These are phyloP conservation scores for Odontamblyopus rebecca DNA, from an alignment of 2,797 vertebrate species.

Conservation along the genomic window DNA sequence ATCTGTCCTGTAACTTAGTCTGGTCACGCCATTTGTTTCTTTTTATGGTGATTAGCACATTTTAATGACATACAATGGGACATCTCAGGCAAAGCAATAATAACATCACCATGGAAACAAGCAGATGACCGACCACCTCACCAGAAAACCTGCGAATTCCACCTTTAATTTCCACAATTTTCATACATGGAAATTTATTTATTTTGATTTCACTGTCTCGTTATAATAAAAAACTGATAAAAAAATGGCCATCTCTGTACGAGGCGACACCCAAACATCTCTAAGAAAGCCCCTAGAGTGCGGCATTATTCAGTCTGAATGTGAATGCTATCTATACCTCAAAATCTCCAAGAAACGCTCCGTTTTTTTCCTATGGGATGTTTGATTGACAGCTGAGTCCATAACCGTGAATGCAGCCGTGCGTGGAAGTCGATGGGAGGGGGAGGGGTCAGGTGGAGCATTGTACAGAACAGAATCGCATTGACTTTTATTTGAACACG, in stretches of 20 bases:
- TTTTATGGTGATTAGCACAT: no score
- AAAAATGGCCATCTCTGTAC: background rate
- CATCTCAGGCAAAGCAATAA: background rate
- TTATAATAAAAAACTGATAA: no score
- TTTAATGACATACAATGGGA: no score
- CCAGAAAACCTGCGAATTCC: no score
- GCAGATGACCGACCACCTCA: no score
- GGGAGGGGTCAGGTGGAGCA: slow-evolving; percentile 3
- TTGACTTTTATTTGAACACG: slow-evolving; percentile 19
- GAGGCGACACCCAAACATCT: background rate
- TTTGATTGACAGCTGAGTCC: slow-evolving; percentile 43
- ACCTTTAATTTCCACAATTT: no score
- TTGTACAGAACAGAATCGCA: background rate
- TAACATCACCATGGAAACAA: background rate
- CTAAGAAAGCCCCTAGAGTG: background rate
- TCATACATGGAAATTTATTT: no score
- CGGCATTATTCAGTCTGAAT: background rate
- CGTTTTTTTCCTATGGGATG: slow-evolving; percentile 26
- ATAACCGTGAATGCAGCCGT: slow-evolving; percentile 19
- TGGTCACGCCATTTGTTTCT: no score
- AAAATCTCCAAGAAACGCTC: slow-evolving; percentile 2
- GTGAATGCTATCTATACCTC: slow-evolving; percentile 11
- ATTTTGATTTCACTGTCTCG: no score
- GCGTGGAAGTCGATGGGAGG: background rate
- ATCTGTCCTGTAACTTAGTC: no score